These are phyloP conservation scores for Pomacea maculata DNA, from an alignment of 1,140 invertebrate species.

Conservation along the genomic window DNA sequence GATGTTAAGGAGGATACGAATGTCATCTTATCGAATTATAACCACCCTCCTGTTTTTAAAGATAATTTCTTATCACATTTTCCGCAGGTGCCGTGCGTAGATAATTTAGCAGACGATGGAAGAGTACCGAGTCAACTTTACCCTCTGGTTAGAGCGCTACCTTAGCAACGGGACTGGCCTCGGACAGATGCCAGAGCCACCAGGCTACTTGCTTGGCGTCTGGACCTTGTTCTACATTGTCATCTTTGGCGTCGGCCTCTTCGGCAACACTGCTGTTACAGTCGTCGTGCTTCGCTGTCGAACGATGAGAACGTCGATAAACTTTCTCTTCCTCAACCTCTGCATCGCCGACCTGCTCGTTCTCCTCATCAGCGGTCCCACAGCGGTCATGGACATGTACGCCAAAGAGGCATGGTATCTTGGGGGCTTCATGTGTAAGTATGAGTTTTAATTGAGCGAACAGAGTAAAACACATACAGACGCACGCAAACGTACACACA, in stretches of 20 bases:
- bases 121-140: not conserved
- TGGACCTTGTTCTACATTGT: conserved; percentile 42
- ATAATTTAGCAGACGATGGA: too few species aligned
- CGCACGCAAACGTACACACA: conserved; percentile 9
- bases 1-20: too few species aligned
- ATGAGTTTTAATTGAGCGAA: not conserved
- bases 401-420: conserved; percentile 81
- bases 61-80: too few species aligned
- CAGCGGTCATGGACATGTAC: conserved; percentile 82
- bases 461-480: conserved; percentile 9
- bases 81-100: too few species aligned
- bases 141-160: conserved; percentile 3
- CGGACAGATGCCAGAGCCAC: conserved; percentile 66
- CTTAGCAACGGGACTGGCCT: not conserved
- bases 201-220: conserved; percentile 78
- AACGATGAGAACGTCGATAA: conserved; percentile 83
- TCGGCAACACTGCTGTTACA: conserved; percentile 47
- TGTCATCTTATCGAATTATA: too few species aligned
- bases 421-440: conserved; percentile 81
- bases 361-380: conserved; percentile 86
- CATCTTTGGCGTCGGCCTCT: conserved; percentile 44
- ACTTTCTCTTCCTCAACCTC: conserved; percentile 84
- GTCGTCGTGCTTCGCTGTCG: conserved; percentile 42
- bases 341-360: conserved; percentile 77
- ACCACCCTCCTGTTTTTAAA: too few species aligned